phyloP scores from a whole-genome alignment of 2,888 invertebrate genomes.

The Nomada hirtipes region DNA sequence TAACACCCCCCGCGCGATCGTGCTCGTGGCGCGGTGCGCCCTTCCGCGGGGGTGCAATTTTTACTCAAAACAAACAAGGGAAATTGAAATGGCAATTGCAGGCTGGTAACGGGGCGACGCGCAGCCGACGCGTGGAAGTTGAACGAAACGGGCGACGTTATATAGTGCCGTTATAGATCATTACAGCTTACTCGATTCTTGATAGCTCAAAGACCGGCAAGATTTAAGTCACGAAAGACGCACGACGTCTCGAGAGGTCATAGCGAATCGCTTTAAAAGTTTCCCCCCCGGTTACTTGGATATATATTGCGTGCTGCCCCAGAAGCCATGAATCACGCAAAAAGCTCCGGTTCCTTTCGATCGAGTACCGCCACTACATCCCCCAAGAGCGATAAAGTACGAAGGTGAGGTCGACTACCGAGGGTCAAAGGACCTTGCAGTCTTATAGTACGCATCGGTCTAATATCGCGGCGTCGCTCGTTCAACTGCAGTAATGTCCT shows the following conservation, averaged over 20 bases:
- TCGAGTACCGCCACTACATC: slow-evolving; percentile 45
- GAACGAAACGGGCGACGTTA: neutral
- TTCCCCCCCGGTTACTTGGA: slow-evolving; percentile 30
- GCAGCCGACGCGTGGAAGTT: neutral
- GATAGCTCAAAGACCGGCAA: slow-evolving; percentile 3
- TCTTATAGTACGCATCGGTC: slow-evolving; percentile 42
- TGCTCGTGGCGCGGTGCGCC: slow-evolving; percentile 10
- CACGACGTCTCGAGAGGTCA: slow-evolving; percentile 31
- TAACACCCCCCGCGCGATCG: slow-evolving; percentile 11
- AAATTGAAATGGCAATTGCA: slow-evolving; percentile 49
- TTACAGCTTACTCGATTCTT: neutral
- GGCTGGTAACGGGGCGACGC: neutral
- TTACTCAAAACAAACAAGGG: slow-evolving; percentile 36
- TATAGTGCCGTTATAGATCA: no score
- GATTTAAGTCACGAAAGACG: slow-evolving; percentile 25
- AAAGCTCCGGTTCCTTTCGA: slow-evolving; percentile 62
- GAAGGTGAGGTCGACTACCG: slow-evolving; percentile 38
- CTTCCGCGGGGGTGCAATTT: neutral
- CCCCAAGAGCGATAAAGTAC: slow-evolving; percentile 56
- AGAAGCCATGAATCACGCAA: slow-evolving; percentile 47
- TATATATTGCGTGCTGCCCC: slow-evolving; percentile 47
- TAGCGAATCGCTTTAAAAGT: slow-evolving; percentile 46
- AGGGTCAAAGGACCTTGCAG: slow-evolving; percentile 58
- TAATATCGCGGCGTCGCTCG: slow-evolving; percentile 58
- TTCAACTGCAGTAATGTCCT: slow-evolving; percentile 26